phyloP scores from a whole-genome alignment of 2,888 invertebrate genomes.

The Sesamia inferens region DNA sequence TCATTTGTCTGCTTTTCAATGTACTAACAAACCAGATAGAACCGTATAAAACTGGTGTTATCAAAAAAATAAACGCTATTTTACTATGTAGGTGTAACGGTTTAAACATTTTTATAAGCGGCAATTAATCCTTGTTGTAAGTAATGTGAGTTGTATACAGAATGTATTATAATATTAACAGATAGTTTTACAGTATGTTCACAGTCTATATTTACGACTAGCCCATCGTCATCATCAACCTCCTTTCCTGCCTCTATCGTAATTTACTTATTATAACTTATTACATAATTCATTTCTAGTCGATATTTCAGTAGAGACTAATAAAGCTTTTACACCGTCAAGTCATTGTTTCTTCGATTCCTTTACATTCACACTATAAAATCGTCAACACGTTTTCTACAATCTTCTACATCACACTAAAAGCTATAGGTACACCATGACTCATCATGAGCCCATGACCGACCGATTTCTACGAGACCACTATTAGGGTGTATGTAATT shows the following conservation, averaged over 20 bases:
- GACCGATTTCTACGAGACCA: not conserved
- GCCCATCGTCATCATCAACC: not conserved
- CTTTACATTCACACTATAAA: too few species aligned
- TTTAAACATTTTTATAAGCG: conserved; percentile 28
- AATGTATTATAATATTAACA: conserved; percentile 12
- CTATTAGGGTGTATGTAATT: not conserved
- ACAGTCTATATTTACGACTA: not conserved
- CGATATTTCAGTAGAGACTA: not conserved
- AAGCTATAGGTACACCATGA: too few species aligned
- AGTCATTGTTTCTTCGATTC: not conserved
- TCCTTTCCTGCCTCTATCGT: not conserved
- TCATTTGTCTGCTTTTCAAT: conserved; percentile 55
- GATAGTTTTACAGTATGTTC: conserved; percentile 2
- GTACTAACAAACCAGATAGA: conserved; percentile 33
- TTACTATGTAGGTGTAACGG: conserved; percentile 36
- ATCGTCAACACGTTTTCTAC: not conserved
- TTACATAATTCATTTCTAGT: not conserved
- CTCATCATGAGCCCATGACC: not conserved
- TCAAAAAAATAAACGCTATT: conserved; percentile 30
- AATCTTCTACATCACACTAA: not conserved
- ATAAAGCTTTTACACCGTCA: not conserved
- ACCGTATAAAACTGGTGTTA: conserved; percentile 32
- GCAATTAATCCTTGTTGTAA: conserved; percentile 33
- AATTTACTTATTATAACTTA: too few species aligned
- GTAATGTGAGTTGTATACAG: conserved; percentile 16